These are phyloP conservation scores for Drosophila parthenogenetica DNA, from an alignment of 2,888 invertebrate species.

Conservation along the genomic window DNA sequence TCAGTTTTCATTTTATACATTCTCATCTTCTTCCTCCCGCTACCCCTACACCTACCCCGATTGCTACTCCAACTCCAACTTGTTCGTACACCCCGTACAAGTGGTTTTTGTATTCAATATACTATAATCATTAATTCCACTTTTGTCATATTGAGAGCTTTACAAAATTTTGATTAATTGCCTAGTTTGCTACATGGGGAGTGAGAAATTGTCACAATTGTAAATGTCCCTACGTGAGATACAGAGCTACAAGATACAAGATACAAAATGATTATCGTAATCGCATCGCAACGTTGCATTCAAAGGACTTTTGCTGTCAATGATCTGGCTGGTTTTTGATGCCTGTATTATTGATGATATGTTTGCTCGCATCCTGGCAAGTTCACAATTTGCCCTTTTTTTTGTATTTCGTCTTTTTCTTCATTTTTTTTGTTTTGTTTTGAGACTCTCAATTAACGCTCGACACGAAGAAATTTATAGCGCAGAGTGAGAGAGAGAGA, in stretches of 20 bases:
- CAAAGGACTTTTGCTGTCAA: constrained; percentile 40
- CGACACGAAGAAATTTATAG: constrained; percentile 18
- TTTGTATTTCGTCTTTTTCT: neutral
- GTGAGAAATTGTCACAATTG: constrained; percentile 72
- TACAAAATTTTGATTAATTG: constrained; percentile 70
- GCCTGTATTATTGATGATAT: constrained; percentile 45
- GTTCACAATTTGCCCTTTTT: constrained; percentile 22
- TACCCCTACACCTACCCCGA: neutral
- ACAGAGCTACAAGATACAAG: neutral
- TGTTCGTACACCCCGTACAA: constrained; percentile 24
- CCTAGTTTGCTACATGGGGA: constrained; percentile 59
- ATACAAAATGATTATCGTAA: constrained; percentile 15
- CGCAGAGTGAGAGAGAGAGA: neutral
- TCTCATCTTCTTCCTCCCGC: constrained; percentile 20
- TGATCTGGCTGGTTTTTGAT: constrained; percentile 28
- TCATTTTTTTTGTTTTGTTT: neutral
- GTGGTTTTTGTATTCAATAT: constrained; percentile 39
- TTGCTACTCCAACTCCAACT: neutral
- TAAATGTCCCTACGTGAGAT: constrained; percentile 46
- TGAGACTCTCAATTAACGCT: constrained; percentile 43
- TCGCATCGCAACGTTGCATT: constrained; percentile 1
- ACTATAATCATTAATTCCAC: constrained; percentile 75
- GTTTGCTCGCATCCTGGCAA: constrained; percentile 9
- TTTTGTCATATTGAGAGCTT: constrained; percentile 77
- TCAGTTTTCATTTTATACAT: constrained; percentile 20